phyloP scores from a whole-genome alignment of 2,113 vertebrate genomes.

The Calyptomena viridis region DNA sequence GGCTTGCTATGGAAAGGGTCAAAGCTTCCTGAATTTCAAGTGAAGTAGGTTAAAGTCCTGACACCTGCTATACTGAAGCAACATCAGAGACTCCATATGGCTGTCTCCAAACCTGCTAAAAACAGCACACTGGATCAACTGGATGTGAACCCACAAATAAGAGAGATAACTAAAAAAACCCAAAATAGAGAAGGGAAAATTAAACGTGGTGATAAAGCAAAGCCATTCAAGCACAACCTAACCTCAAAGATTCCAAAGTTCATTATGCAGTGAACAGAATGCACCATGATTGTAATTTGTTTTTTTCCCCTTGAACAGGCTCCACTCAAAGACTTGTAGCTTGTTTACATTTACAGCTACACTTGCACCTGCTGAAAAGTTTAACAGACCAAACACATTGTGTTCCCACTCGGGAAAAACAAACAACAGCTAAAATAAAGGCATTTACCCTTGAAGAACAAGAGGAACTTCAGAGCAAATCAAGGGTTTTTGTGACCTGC shows the following conservation, averaged over 20 bases:
- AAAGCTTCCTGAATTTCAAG: background rate
- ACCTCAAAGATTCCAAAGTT: conserved; percentile 14
- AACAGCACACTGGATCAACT: background rate
- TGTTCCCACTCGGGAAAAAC: background rate
- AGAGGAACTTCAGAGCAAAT: background rate
- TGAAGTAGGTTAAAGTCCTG: background rate
- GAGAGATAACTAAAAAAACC: background rate
- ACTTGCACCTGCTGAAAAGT: background rate
- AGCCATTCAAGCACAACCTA: background rate
- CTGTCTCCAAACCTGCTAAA: background rate
- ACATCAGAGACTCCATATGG: background rate
- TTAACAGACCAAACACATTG: conserved; percentile 18
- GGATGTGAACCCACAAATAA: background rate
- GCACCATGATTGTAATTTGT: background rate
- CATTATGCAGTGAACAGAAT: background rate
- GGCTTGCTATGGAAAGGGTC: background rate
- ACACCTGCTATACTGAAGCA: background rate
- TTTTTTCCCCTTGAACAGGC: background rate
- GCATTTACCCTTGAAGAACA: background rate
- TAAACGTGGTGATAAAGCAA: background rate
- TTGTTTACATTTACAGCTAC: background rate
- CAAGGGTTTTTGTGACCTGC: background rate
- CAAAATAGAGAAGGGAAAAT: background rate
- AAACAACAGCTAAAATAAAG: conserved; percentile 18
- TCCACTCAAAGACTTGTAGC: background rate